These are phyloP conservation scores for Tretioscincus oriximinensis DNA, from an alignment of 2,113 vertebrate genomes.

Conservation along the genomic window DNA sequence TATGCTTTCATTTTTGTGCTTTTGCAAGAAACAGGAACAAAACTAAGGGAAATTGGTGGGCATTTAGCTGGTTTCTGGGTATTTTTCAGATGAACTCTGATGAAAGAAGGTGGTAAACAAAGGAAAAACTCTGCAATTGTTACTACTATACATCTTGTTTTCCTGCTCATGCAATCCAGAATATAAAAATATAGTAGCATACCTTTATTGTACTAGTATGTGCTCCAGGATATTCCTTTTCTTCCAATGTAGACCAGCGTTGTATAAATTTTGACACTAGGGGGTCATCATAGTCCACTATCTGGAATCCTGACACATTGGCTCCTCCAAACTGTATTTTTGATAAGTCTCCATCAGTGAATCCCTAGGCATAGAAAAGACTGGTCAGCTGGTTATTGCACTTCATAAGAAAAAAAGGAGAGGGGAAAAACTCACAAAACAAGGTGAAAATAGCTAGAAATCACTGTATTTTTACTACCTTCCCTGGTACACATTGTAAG, in stretches of 20 bases:
- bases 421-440: constrained; percentile 25
- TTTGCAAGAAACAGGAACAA: too few species aligned
- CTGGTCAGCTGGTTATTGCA: constrained; percentile 18
- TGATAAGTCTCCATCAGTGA: constrained; percentile 93
- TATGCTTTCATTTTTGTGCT: too few species aligned
- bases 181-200: constrained; percentile 34
- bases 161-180: neutral
- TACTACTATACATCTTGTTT: neutral
- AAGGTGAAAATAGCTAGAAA: constrained; percentile 2
- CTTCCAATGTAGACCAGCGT: constrained; percentile 94
- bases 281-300: constrained; percentile 96
- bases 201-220: constrained; percentile 94
- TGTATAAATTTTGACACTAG: constrained; percentile 97
- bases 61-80: too few species aligned
- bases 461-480: neutral
- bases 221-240: constrained; percentile 97
- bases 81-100: too few species aligned
- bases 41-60: too few species aligned
- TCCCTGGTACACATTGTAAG: neutral
- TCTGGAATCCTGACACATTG: constrained; percentile 98
- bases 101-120: too few species aligned
- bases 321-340: constrained; percentile 99
- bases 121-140: too few species aligned
- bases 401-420: neutral
- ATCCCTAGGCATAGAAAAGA: constrained; percentile 80